Base-by-base conservation (phyloP, 2,888 invertebrate genomes). In the Capitulum mitella region DNA sequence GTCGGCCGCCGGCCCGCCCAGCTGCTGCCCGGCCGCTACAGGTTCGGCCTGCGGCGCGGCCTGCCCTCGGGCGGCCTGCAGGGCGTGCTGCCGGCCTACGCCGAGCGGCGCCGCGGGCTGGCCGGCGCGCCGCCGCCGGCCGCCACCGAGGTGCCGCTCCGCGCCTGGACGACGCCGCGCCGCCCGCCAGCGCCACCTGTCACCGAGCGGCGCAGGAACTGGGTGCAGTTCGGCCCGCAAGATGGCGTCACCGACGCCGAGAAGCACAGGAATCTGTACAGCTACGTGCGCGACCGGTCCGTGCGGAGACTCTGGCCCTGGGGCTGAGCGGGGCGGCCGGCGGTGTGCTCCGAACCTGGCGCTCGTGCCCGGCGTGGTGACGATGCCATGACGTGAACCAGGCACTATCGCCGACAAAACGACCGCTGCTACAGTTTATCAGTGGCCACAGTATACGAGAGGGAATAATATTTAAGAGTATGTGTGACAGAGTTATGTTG, bases 11-110 rank as follows among this genome's bases (percentile, higher is more conserved):
- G n/a, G 58, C 29, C 58, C 58, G 58, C 10, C 6, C 70, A 70
- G 70, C 70, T 70, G 70, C 70, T 70, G 70, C 70, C 70, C 37
- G 70, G 70, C 37, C 34, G 70, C 48, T 81, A 81, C 51, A 78
- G 78, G 77, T 80, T 80, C 58, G 82, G 82, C 0, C 78, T 82
- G 34, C 78, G 82, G 37, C 79, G 82, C 12, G 82, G 82, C 29
- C 79, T 82, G 16, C 82, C 82, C 16, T 80, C 81, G 0, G 79
- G 79, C 6, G 80, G 78, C 32, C 80, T 81, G 40, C 79, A 79
- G 54, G 78, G 78, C 70, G 22, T 70, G 70, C 22, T 70, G 70
- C 26, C 70, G 10, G 70, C 29, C 16, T 70, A 37, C 70, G 16
- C 70, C 1, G 37, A 70, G 70, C 70, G 37, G 29, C 70, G 70